Conservation (phyloP, 2,888 invertebrate genomes). For the Pyrrhia umbra region DNA sequence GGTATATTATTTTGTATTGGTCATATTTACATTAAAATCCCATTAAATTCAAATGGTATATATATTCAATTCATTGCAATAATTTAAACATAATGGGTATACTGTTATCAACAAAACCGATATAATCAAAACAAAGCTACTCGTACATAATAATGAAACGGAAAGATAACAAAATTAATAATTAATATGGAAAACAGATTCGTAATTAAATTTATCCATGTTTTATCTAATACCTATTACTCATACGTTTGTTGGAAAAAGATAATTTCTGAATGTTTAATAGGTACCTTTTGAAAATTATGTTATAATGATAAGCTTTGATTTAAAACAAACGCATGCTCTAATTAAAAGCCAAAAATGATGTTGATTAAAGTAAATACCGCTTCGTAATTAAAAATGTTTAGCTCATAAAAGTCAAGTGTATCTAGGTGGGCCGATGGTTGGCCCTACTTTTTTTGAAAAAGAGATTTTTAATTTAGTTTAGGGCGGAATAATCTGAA, state of each 20-base stretch:
- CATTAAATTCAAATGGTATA: too few relatives aligned
- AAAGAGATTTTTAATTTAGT: constrained; percentile 76
- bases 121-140: too few relatives aligned
- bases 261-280: neutral
- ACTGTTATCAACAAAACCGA: too few relatives aligned
- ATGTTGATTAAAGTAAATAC: constrained; percentile 22
- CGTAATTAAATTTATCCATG: constrained; percentile 9
- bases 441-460: constrained; percentile 46
- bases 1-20: too few relatives aligned
- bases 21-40: too few relatives aligned
- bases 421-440: constrained; percentile 39
- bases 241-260: constrained; percentile 12
- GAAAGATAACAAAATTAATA: constrained; percentile 5
- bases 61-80: too few relatives aligned
- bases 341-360: constrained; percentile 19
- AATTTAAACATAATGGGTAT: too few relatives aligned
- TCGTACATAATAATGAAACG: neutral
- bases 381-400: constrained; percentile 52
- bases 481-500: constrained; percentile 78
- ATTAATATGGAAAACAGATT: constrained; percentile 15
- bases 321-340: neutral
- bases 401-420: constrained; percentile 37
- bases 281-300: too few relatives aligned
- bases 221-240: constrained; percentile 21
- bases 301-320: neutral